These are phyloP conservation scores for Carpatolechia fugitivella DNA, from an alignment of 2,888 invertebrate genomes.

Conservation along the genomic window DNA sequence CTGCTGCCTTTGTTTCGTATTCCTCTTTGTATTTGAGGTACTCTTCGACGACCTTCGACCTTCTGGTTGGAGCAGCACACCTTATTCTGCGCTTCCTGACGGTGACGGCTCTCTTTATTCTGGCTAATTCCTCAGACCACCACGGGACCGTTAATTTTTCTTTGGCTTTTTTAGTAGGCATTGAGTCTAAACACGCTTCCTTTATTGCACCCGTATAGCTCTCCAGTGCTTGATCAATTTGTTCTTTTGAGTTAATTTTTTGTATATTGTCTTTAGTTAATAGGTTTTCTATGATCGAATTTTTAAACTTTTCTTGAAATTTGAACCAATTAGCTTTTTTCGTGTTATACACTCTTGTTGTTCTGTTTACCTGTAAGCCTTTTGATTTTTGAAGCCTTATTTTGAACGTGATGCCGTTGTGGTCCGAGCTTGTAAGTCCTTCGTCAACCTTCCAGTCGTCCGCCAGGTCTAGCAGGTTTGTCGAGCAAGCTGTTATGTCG, in stretches of 20 bases:
- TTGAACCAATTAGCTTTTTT: too few species aligned
- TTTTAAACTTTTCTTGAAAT: neutral
- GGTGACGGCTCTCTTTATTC: too few species aligned
- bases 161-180: neutral
- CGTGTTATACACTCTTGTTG: neutral
- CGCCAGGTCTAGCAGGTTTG: slow-evolving; percentile 3
- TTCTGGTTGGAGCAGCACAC: neutral
- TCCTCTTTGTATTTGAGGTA: neutral
- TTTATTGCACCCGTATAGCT: neutral
- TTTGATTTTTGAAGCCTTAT: neutral
- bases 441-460: slow-evolving; percentile 17
- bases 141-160: neutral
- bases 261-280: neutral
- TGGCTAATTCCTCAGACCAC: too few species aligned
- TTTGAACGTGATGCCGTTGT: slow-evolving; percentile 11
- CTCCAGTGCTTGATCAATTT: slow-evolving; percentile 3
- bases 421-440: slow-evolving; percentile 18
- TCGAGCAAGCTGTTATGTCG: neutral
- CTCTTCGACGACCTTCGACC: neutral
- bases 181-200: neutral
- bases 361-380: neutral
- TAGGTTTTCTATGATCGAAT: neutral
- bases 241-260: too few species aligned
- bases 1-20: neutral
- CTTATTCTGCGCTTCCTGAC: neutral